phyloP scores from a whole-genome alignment of 2,797 vertebrate species.

The Oreochromis mossambicus region DNA sequence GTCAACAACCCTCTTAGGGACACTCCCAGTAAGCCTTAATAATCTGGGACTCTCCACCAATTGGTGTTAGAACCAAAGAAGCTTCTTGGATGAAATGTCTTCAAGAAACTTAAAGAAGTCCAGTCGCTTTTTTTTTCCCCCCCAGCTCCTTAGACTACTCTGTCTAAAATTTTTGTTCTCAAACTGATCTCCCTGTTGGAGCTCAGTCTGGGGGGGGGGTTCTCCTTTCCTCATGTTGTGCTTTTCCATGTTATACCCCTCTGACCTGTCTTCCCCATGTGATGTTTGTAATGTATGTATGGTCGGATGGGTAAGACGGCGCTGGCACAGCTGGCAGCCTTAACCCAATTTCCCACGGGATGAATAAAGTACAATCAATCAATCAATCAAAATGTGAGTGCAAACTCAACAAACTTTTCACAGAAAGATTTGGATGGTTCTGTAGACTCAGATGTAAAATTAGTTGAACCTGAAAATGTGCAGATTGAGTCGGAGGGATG shows the following conservation, averaged over 20 bases:
- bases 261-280: too few species aligned
- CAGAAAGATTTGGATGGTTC: rapidly evolving
- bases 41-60: background rate
- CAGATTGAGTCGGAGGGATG: background rate
- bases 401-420: background rate
- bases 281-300: too few species aligned
- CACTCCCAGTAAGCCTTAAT: background rate
- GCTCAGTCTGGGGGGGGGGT: too few species aligned
- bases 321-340: too few species aligned
- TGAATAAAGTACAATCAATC: too few species aligned
- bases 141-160: background rate
- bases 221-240: too few species aligned
- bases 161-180: background rate
- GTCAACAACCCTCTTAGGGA: rapidly evolving
- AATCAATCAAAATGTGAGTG: rapidly evolving
- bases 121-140: rapidly evolving
- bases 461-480: background rate
- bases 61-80: rapidly evolving
- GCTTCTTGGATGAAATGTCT: background rate
- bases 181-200: too few species aligned
- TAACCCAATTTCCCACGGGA: too few species aligned
- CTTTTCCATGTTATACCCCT: too few species aligned
- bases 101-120: background rate
- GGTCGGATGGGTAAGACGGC: too few species aligned
- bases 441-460: rapidly evolving